Evolutionary conservation across 2,888 invertebrate species (phyloP).

Genomic region (Yponomeuta evonymella): DNA sequence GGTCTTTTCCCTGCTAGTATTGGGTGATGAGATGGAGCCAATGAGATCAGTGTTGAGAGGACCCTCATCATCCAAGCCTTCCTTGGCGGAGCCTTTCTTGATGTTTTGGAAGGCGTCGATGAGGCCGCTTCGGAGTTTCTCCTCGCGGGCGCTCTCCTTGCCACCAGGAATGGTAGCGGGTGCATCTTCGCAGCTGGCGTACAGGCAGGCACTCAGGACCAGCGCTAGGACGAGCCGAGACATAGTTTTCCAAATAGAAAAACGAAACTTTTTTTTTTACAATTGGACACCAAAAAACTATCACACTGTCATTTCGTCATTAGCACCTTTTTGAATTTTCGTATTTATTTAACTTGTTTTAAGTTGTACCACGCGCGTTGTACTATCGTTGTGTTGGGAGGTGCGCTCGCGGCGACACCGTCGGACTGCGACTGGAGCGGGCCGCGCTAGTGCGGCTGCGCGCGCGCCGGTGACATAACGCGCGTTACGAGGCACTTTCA

Average conservation of each 20-base stretch:
- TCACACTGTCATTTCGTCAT: slow-evolving; percentile 16
- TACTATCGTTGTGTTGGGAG: slow-evolving; percentile 25
- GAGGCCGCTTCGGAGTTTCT: slow-evolving; percentile 58
- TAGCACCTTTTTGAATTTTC: slow-evolving; percentile 21
- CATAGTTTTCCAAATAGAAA: slow-evolving; percentile 22
- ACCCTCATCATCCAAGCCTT: slow-evolving; percentile 53
- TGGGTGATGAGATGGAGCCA: slow-evolving; percentile 42
- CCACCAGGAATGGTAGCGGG: slow-evolving; percentile 34
- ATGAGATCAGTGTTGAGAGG: slow-evolving; percentile 49
- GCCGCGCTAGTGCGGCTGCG: slow-evolving; percentile 14
- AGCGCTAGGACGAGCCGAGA: slow-evolving; percentile 50
- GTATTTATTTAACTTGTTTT: slow-evolving; percentile 18
- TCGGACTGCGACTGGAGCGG: slow-evolving; percentile 52
- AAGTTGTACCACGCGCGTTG: slow-evolving; percentile 20
- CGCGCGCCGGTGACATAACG: slow-evolving; percentile 62
- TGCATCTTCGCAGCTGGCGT: slow-evolving; percentile 45
- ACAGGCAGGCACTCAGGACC: slow-evolving; percentile 42
- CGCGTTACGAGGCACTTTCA: slow-evolving; percentile 61
- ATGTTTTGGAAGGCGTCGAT: slow-evolving; percentile 70
- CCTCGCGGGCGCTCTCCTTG: slow-evolving; percentile 56
- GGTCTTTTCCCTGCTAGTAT: slow-evolving; percentile 35
- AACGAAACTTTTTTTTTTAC: background rate
- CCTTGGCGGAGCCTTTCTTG: slow-evolving; percentile 60
- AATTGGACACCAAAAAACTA: background rate
- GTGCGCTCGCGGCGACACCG: slow-evolving; percentile 64